Percentiles rank a stretch among this genome's conserved stretches.
Evolutionary conservation across 2,797 vertebrate species (phyloP).

Genomic region (Gastrophryne carolinensis): DNA sequence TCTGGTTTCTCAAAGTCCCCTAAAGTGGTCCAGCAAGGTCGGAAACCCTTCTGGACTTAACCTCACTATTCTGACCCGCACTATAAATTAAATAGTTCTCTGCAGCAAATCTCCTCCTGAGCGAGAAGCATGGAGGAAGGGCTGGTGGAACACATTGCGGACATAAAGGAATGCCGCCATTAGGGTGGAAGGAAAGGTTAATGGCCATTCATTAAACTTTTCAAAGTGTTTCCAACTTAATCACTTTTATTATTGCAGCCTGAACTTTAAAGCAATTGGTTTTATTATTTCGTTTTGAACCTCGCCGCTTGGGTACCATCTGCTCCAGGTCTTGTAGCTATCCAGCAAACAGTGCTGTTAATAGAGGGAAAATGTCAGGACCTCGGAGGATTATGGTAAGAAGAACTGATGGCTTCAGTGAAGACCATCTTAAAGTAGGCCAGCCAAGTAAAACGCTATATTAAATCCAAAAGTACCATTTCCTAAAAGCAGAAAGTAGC

Average conservation of each 20-base stretch:
- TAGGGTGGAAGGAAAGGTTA: conserved; percentile 64
- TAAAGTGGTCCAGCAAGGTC: neutral
- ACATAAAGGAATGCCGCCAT: conserved; percentile 62
- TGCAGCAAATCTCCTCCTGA: conserved; percentile 62
- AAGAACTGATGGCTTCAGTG: neutral
- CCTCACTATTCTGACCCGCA: neutral
- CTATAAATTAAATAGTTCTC: conserved; percentile 13
- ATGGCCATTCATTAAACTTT: conserved; percentile 42
- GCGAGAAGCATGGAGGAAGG: conserved; percentile 49
- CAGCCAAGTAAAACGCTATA: neutral
- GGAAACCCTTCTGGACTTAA: too few relatives aligned
- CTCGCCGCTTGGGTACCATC: neutral
- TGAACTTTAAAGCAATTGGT: conserved; percentile 52
- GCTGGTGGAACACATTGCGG: conserved; percentile 63
- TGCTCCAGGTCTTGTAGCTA: neutral
- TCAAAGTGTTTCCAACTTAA: conserved; percentile 36
- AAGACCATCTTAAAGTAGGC: neutral
- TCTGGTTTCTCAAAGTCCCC: neutral
- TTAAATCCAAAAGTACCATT: too few relatives aligned
- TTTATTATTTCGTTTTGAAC: conserved; percentile 49
- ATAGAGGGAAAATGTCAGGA: neutral
- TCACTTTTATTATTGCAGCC: conserved; percentile 48
- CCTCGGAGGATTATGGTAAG: neutral
- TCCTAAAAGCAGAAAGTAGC: too few relatives aligned
- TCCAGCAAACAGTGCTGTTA: neutral